Percentiles rank a stretch among this genome's conserved stretches.
phyloP scores from a whole-genome alignment of 2,113 vertebrate genomes.

The Orycteropus afer region DNA sequence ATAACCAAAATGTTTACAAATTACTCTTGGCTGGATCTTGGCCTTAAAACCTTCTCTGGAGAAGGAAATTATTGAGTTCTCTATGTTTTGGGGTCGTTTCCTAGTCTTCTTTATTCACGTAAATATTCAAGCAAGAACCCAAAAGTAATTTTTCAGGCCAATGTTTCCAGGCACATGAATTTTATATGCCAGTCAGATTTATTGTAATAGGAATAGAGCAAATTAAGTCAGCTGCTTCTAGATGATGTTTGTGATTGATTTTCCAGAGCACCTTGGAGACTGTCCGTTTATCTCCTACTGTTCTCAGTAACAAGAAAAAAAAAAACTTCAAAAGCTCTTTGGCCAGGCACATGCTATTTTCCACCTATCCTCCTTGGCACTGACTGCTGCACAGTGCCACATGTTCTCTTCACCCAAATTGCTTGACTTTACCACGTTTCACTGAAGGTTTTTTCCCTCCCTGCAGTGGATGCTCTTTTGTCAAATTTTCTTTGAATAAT shows the following conservation, averaged over 20 bases:
- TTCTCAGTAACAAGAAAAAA: constrained; percentile 74
- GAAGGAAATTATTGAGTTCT: constrained; percentile 63
- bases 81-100: constrained; percentile 61
- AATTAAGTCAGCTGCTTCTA: constrained; percentile 76
- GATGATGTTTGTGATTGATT: constrained; percentile 78
- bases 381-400: constrained; percentile 45
- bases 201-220: constrained; percentile 79
- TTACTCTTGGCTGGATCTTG: constrained; percentile 13
- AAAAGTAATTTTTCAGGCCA: constrained; percentile 78
- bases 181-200: constrained; percentile 79
- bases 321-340: constrained; percentile 73
- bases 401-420: constrained; percentile 67
- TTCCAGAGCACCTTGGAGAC: constrained; percentile 77
- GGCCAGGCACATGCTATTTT: constrained; percentile 81
- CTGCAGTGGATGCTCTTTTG: background rate
- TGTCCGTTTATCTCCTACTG: constrained; percentile 77
- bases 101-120: constrained; percentile 49
- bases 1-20: constrained; percentile 24
- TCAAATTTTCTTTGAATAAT: constrained; percentile 51
- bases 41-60: constrained; percentile 58
- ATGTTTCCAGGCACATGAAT: constrained; percentile 80
- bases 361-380: constrained; percentile 66
- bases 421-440: constrained; percentile 59
- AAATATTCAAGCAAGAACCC: constrained; percentile 56
- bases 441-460: background rate